Conservation (phyloP, 1,140 invertebrate genomes). For the Drosophila cardini region DNA sequence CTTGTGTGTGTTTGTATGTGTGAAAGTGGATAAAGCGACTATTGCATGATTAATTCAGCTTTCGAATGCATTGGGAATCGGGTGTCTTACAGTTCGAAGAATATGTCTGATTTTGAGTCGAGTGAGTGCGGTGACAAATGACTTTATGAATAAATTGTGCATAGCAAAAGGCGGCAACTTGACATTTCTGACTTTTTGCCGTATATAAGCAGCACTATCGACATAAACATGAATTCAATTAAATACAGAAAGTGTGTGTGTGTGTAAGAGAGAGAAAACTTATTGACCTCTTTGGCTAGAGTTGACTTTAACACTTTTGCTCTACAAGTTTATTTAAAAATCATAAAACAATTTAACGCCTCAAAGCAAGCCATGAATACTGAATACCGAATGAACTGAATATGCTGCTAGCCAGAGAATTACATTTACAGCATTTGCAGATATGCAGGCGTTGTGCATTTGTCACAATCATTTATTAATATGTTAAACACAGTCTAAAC, state of each 20-base stretch:
- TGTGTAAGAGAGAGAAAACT: too few relatives aligned
- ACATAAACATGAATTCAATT: conserved; percentile 3
- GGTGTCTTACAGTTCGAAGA: conserved; percentile 14
- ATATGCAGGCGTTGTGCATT: conserved; percentile 59
- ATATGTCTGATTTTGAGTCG: background rate
- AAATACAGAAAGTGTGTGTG: background rate
- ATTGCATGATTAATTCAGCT: conserved; percentile 55
- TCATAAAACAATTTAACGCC: conserved; percentile 30
- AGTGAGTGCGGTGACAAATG: conserved; percentile 20
- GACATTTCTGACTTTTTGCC: conserved; percentile 10
- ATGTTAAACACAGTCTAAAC: conserved; percentile 70
- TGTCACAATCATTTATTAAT: conserved; percentile 80
- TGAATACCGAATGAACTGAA: background rate
- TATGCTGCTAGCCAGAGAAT: conserved; percentile 24
- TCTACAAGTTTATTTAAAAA: conserved; percentile 5
- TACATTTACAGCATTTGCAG: conserved; percentile 58
- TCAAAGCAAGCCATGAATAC: conserved; percentile 26
- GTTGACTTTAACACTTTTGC: background rate
- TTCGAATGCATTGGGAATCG: conserved; percentile 29
- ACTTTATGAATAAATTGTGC: conserved; percentile 15
- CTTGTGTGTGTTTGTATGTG: conserved; percentile 19
- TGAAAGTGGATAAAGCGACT: conserved; percentile 33
- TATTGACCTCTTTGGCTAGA: background rate
- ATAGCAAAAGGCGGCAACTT: background rate
- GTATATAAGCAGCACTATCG: background rate